Evolutionary conservation across 2,888 invertebrate species (phyloP), one percentile per base, ranked within the genome.

Genomic region (Noctua pronuba): DNA sequence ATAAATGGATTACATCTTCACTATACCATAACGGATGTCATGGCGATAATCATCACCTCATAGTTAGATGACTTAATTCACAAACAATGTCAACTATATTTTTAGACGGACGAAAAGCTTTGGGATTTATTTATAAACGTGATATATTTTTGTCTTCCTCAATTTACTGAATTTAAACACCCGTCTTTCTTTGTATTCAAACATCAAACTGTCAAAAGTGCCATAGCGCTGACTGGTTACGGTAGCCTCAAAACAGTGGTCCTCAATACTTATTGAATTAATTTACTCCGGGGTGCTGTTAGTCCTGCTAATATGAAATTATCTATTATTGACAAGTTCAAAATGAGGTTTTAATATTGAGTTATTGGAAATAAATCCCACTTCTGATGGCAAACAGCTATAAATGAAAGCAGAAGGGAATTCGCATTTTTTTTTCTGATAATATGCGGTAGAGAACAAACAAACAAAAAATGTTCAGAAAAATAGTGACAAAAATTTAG

Each of bases 1-100:
- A 66, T 67, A 31, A 69, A 83, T 86, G 69, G 60, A 66, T 73
- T 66, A 82, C 60, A 73, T 66, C 52, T 72, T 83, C 66, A 69
- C 55, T 73, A 31, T 62, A 52, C 46, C 49, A 69, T n/a, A 77
- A 82, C 58, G 55, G 16, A 73, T 67, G 52, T 72, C 35, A 81
- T 49, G 55, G 78, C 38, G 58, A 71, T 71, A 67, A 38, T 71
- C 44, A 84, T 67, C 60, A 60, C 58, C 65, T 52, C 46, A 49
- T n/a, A 64, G 13, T 67, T 55, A 31, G 79, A 71, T 72, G 55
- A 84, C 58, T 72, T 68, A 28, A 79, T 79, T 49, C 31, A 35
- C 11, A 49, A 49, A 49, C 77, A 83, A 70, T 64, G 79, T 83
- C 64, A 58, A 64, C 46, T 41, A 52, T 77, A 83, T 80, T 77